These are phyloP conservation scores for Nannoperca australis DNA, from an alignment of 2,797 vertebrate species.

Conservation along the genomic window DNA sequence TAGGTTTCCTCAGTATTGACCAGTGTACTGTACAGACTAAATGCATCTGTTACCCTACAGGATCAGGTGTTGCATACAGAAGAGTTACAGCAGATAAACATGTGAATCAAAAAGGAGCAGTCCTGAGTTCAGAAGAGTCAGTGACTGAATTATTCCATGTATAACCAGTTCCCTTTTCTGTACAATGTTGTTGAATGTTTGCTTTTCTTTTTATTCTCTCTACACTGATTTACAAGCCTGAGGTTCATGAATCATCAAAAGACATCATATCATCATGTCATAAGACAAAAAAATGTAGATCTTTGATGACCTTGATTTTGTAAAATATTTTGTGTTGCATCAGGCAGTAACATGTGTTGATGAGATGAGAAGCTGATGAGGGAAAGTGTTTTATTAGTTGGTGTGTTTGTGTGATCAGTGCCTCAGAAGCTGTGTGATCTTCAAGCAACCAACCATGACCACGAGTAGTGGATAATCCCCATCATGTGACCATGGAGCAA, in stretches of 20 bases:
- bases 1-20: constrained; percentile 51
- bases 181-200: constrained; percentile 2
- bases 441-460: constrained; percentile 70
- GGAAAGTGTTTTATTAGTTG: constrained; percentile 50
- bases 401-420: constrained; percentile 60
- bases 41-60: constrained; percentile 48
- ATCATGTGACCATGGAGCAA: constrained; percentile 74
- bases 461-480: constrained; percentile 68
- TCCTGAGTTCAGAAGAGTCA: constrained; percentile 12
- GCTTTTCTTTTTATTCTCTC: constrained; percentile 3
- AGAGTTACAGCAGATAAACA: constrained; percentile 33
- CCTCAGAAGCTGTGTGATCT: constrained; percentile 68
- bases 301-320: constrained; percentile 20
- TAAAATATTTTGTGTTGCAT: constrained; percentile 41
- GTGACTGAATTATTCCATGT: constrained; percentile 5
- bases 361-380: constrained; percentile 32
- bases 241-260: constrained; percentile 11
- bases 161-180: background rate
- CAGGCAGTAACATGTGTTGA: constrained; percentile 24
- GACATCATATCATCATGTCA: too few species aligned
- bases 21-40: constrained; percentile 29
- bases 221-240: background rate
- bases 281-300: background rate
- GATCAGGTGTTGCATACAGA: constrained; percentile 40
- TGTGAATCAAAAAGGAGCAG: constrained; percentile 19